Evolutionary conservation across 1,140 invertebrate species (phyloP), one percentile per base, ranked within the genome.

Genomic region (Argopecten irradians): DNA sequence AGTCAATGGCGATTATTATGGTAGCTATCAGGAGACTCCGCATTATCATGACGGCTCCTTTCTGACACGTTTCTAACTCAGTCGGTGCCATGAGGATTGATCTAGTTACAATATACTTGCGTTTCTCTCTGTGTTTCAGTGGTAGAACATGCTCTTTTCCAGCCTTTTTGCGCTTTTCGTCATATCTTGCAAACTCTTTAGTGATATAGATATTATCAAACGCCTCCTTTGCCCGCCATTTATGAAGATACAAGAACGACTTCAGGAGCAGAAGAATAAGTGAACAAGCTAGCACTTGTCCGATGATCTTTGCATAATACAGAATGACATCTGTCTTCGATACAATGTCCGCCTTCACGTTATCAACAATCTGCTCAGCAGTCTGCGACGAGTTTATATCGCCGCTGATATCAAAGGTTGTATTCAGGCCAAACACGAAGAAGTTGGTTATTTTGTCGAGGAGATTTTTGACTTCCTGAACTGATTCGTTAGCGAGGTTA

Each of bases 151-250:
- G 39, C 34, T 55, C 39, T 55, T 88, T 87, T 36, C 86, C 83
- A 11, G 46, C 19, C 32, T 13, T 41, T 34, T 46, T 83, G 7
- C 87, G 83, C 46, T 88, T 41, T 2, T 34, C 14, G 46, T 90
- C 89, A 82, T 83, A 88, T n/a, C 33, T 16, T 35, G 39, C 87
- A n/a, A 90, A 90, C 19, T 85, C 32, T 3, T 84, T 86, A 34
- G 89, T 82, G 46, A 90, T 90, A 83, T 90, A 90, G 86, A 88
- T 84, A 86, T 90, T 90, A 39, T 90, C 89, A 34, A 85, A 88
- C 1, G 82, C 28, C 22, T 88, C 87, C 34, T 88, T 88, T 16
- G 41, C 34, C 16, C 86, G 39, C 36, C 86, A 90, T n/a, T 88
- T 71, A 34, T 82, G 41, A 1, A 90, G 46, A 36, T 90, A 90